Evolutionary conservation across 2,888 invertebrate species (phyloP).

Genomic region (Leptura quadrifasciata): DNA sequence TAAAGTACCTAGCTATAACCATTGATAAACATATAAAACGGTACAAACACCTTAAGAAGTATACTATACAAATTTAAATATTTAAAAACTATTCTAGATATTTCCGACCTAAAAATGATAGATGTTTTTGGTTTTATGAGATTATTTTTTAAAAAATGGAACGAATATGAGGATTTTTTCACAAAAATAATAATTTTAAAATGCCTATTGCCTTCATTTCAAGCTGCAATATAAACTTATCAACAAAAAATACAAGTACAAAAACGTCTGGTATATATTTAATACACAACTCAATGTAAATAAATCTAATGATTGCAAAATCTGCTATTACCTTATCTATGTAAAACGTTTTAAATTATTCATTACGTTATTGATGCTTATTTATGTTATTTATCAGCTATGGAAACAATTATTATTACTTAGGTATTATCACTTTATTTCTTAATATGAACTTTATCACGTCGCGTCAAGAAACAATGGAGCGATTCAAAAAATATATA

Average conservation of each 20-base stretch:
- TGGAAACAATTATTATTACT: neutral
- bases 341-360: neutral
- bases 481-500: too few relatives aligned
- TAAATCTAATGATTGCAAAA: conserved; percentile 5
- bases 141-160: too few relatives aligned
- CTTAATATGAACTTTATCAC: neutral
- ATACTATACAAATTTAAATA: too few relatives aligned
- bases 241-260: neutral
- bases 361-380: neutral
- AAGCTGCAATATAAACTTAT: neutral
- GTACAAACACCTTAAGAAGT: too few relatives aligned
- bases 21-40: too few relatives aligned
- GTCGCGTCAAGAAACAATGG: neutral
- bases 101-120: too few relatives aligned
- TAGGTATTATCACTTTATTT: neutral
- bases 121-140: too few relatives aligned
- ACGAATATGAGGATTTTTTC: too few relatives aligned
- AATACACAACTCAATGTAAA: conserved; percentile 8
- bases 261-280: neutral
- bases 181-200: too few relatives aligned
- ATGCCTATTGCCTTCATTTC: too few relatives aligned
- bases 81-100: too few relatives aligned
- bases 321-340: neutral
- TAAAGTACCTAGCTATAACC: too few relatives aligned
- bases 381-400: neutral